Base-by-base conservation (phyloP, 1,140 invertebrate species). In the Heliconius eleuchia region DNA sequence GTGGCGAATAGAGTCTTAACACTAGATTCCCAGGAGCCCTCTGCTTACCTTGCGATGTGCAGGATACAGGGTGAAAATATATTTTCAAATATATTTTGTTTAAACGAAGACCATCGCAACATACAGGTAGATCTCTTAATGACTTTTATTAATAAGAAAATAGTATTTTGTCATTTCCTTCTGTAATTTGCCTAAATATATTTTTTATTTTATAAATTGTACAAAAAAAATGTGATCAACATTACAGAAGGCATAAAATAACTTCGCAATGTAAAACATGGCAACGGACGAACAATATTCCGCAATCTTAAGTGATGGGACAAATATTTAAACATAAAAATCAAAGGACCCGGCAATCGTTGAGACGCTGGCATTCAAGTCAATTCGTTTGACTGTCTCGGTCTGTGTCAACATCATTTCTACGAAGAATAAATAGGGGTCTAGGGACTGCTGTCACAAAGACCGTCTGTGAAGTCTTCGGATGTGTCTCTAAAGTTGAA, bases 371-470 rank as follows among this genome's bases (percentile, higher is more conserved):
- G 60, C 60, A 66, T 66, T 66, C 60, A 66, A 42, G 55, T 37
- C 30, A 71, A 76, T 71, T 50, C 42, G 74, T 76, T 80, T 75
- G 74, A 52, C 46, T 76, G 79, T 80, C 79, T 76, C 71, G 18
- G 74, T 66, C 71, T 80, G 71, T 73, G 79, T 80, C 79, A 73
- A 80, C 79, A 80, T 76, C 70, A 80, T 80, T 80, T 80, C 52
- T 71, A 80, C 79, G 60, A 71, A 60, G 79, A 73, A 76, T 76
- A 76, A 80, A 80, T 80, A 76, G 52, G 74, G 71, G 76, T 80
- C 74, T 74, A 50, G 74, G 74, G 79, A 75, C 76, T 80, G 73
- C 74, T 80, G 76, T 80, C 73, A 80, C 79, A 80, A 80, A 80
- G 79, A 76, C 23, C 55, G 79, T 80, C 79, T 80, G 79, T 71